Evolutionary conservation across 35 echinoderm and acorn worm species (phyloP).

Genomic region (Heliocidaris tuberculata): DNA sequence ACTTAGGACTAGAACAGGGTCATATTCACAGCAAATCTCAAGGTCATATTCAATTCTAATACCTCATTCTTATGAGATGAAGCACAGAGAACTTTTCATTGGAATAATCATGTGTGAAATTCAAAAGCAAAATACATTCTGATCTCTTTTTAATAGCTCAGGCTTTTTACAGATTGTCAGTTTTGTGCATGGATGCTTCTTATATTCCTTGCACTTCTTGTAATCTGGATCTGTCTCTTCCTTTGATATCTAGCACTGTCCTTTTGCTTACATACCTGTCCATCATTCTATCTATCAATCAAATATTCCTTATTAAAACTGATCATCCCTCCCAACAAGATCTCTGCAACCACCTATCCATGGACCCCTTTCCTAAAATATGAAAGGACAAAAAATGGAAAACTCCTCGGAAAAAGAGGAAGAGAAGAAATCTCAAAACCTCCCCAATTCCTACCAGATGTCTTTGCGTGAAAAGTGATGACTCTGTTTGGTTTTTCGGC

Average conservation of each 20-base stretch:
- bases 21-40: too few species aligned
- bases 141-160: not conserved
- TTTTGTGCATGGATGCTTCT: not conserved
- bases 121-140: not conserved
- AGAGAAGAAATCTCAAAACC: slow-evolving; percentile 19
- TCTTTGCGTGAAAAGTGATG: slow-evolving; percentile 39
- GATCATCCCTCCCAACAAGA: not conserved
- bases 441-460: slow-evolving; percentile 38
- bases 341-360: not conserved
- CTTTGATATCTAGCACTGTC: not conserved
- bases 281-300: not conserved
- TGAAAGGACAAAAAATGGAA: not conserved
- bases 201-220: not conserved
- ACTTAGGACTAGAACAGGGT: too few species aligned
- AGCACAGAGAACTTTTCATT: too few species aligned
- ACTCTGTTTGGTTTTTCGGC: slow-evolving; percentile 50
- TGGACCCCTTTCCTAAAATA: not conserved
- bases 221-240: not conserved
- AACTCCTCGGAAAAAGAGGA: not conserved
- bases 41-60: too few species aligned
- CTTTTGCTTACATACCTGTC: not conserved
- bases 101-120: too few species aligned
- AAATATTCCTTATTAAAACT: not conserved
- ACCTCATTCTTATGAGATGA: too few species aligned
- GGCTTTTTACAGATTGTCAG: not conserved